These are phyloP conservation scores for Saxidomus purpurata DNA, from an alignment of 1,140 invertebrate species.

Conservation along the genomic window DNA sequence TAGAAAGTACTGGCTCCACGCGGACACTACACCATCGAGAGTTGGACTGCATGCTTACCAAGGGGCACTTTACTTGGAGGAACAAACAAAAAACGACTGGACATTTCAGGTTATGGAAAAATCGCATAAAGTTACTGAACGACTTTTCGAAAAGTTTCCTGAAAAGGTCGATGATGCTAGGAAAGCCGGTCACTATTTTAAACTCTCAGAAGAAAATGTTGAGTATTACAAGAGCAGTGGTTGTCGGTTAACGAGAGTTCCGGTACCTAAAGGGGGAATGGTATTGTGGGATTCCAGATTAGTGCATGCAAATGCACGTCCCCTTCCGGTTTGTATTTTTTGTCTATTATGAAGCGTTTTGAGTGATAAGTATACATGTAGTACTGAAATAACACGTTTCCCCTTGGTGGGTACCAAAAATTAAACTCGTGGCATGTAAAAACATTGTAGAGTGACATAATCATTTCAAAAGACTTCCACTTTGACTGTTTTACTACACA, in stretches of 20 bases:
- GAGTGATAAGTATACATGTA: neutral
- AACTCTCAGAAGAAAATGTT: constrained; percentile 25
- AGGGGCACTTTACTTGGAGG: constrained; percentile 70
- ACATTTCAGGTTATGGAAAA: constrained; percentile 65
- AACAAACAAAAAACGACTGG: constrained; percentile 62
- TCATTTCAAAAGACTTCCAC: no score
- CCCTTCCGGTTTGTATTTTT: constrained; percentile 25
- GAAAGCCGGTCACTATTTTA: constrained; percentile 1
- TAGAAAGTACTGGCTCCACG: constrained; percentile 72
- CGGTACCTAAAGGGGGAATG: constrained; percentile 66
- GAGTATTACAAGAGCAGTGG: constrained; percentile 33
- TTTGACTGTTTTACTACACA: no score
- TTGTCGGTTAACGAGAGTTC: constrained; percentile 51
- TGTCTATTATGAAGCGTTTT: no score
- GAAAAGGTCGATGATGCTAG: neutral
- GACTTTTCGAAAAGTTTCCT: constrained; percentile 59
- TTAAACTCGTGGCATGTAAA: neutral
- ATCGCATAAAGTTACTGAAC: constrained; percentile 67
- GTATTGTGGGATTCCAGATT: constrained; percentile 68
- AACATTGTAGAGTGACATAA: no score
- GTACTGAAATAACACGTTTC: no score
- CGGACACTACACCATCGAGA: constrained; percentile 65
- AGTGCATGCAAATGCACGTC: constrained; percentile 62
- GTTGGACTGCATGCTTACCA: constrained; percentile 76
- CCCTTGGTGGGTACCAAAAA: neutral